Conservation (phyloP, 2,113 vertebrate genomes). For the Echinops telfairi region DNA sequence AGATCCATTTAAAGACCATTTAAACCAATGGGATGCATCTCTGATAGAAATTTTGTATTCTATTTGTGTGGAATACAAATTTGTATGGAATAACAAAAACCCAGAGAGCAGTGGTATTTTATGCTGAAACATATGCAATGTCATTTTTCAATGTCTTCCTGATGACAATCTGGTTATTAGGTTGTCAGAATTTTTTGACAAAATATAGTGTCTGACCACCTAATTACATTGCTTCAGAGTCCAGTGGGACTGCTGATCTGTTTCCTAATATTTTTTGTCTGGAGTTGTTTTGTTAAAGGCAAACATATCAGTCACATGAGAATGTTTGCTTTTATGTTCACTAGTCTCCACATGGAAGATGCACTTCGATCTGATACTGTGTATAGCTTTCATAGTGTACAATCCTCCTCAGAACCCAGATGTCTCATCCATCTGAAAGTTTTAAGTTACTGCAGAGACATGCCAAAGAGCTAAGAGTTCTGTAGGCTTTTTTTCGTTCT, state of each 20-base stretch:
- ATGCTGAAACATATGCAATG: slow-evolving; percentile 65
- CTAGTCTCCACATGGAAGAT: slow-evolving; percentile 78
- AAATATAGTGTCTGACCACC: slow-evolving; percentile 79
- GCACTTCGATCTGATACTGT: slow-evolving; percentile 73
- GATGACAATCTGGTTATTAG: slow-evolving; percentile 85
- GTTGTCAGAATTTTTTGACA: slow-evolving; percentile 83
- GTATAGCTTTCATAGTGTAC: slow-evolving; percentile 61
- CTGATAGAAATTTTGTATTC: not conserved
- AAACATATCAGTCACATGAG: slow-evolving; percentile 78
- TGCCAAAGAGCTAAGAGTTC: slow-evolving; percentile 49
- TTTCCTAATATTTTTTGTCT: slow-evolving; percentile 83
- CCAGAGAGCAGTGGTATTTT: slow-evolving; percentile 73
- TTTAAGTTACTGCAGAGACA: slow-evolving; percentile 64
- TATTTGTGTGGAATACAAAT: too few species aligned
- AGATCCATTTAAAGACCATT: slow-evolving; percentile 54
- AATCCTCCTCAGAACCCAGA: slow-evolving; percentile 40
- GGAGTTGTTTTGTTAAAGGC: slow-evolving; percentile 80
- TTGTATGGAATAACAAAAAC: slow-evolving; percentile 47
- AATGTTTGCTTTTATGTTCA: slow-evolving; percentile 75
- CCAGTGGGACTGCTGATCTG: slow-evolving; percentile 62
- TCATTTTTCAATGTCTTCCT: slow-evolving; percentile 82
- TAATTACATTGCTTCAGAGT: slow-evolving; percentile 84
- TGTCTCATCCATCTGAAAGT: slow-evolving; percentile 64
- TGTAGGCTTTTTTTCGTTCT: slow-evolving; percentile 68
- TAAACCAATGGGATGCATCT: slow-evolving; percentile 51